Percentiles rank a stretch among this genome's conserved stretches.
These are phyloP conservation scores for Lytechinus pictus DNA, from an alignment of 35 echinoderm and acorn worm species.

Conservation along the genomic window DNA sequence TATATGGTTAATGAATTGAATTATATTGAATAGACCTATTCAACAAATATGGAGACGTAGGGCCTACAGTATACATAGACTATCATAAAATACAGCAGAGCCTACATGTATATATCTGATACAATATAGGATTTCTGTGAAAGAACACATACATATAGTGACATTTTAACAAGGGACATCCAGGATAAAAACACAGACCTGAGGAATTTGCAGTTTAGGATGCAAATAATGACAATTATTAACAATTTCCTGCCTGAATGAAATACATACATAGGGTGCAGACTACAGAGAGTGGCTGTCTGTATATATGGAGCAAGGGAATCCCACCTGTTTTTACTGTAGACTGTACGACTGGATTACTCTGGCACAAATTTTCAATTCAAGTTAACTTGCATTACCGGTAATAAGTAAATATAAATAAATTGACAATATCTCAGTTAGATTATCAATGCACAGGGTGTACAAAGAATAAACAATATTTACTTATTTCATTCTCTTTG, in stretches of 20 bases:
- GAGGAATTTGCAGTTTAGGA: constrained; percentile 11
- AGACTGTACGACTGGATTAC: neutral
- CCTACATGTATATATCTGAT: too few species aligned
- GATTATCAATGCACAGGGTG: too few species aligned
- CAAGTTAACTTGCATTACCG: neutral
- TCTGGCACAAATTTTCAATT: neutral
- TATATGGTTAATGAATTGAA: too few species aligned
- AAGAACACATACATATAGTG: neutral
- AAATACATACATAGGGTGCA: neutral
- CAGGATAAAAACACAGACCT: neutral
- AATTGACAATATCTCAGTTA: too few species aligned
- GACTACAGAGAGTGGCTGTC: neutral
- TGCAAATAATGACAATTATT: neutral
- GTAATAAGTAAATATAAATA: neutral
- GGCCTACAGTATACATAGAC: too few species aligned
- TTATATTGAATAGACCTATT: too few species aligned
- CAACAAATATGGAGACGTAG: too few species aligned
- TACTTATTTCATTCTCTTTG: too few species aligned
- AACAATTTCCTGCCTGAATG: neutral
- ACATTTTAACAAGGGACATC: neutral
- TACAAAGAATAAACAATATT: too few species aligned
- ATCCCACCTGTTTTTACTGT: neutral
- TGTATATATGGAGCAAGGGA: neutral
- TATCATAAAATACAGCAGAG: too few species aligned
- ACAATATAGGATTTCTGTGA: too few species aligned